Base-by-base conservation (phyloP, 2,113 vertebrate species). In the Sciurus niger region DNA sequence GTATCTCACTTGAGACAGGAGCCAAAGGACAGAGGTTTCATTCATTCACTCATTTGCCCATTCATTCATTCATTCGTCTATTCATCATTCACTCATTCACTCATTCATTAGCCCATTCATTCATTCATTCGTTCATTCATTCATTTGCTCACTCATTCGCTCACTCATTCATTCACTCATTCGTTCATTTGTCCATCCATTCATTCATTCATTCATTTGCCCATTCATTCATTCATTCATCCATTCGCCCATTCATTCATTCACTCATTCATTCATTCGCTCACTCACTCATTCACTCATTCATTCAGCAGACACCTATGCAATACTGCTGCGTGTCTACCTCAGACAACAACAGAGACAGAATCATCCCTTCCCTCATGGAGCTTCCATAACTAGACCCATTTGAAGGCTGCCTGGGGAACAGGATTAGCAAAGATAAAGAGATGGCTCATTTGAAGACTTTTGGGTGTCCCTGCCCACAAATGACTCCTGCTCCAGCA, bases 331-430 rank as follows among this genome's bases (percentile, higher is more conserved):
- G 18, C 6, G 0, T 48, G 32, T 46, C n/a, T 40, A 74, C 51
- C 72, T 80, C 40, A 53, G 51, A 76, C 85, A 85, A 88, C 46
- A 79, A 60, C 65, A 94, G 25, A 89, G 53, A 88, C n/a, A 90
- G 68, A 67, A 84, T 51, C 11, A 37, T 74, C 24, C 83, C 58
- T 97, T 91, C 91, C 93, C 70, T 96, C 74, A 46, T 51, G 70
- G 34, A 97, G 89, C 79, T 89, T 96, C 95, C 86, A 46, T 25
- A 37, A 32, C 22, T 3, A n/a, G 48, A 73, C 55, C 40, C 14
- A 20, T 40, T 77, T 2, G 34, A 68, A 82, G 60, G 8, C 72
- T 40, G 84, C 73, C 60, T n/a, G 34, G 37, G 80, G 22, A 80
- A 37, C 9, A 22, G 0, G 13, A n/a, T 79, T 92, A 91, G 77